Base-by-base conservation (phyloP, 2,888 invertebrate species). In the Mesochorus sp. region DNA sequence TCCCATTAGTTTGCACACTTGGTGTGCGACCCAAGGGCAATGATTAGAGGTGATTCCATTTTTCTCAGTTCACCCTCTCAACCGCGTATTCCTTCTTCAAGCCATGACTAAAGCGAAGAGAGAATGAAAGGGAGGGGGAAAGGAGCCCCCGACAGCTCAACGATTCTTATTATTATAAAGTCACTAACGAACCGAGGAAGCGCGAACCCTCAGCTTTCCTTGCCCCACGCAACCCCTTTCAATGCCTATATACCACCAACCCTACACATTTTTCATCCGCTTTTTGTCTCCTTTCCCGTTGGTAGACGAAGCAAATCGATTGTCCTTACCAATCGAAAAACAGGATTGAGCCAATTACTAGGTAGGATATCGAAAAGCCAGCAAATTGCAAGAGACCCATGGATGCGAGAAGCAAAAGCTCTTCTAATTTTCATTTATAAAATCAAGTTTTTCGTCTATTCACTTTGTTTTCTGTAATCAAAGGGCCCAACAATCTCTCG, bases 1-100 rank as follows among this genome's bases (percentile, higher is more conserved):
- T 67, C 34, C 71, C 61, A 51, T 66, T 72, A 34, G 72, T 61
- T 68, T 31, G 53, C 61, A 21, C 64, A 44, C 51, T 71, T 34
- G 59, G 34, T 49, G 17, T 44, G 44, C 57, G 31, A 71, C 70
- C 64, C 51, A 71, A 81, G 83, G 81, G 75, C 83, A 84, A 85
- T 87, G 86, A 87, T 88, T 88, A 86, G 85, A 85, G 86, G 82
- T 83, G 85, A 88, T 87, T 86, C 79, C 86, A 86, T 85, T 88
- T 85, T 85, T 80, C 85, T 24, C 19, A 83, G 67, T 80, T 83
- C 75, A 64, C 70, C 81, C 80, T 83, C 77, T 77, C 64, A 10
- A 19, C 74, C 57, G 80, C 59, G 17, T 64, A 55, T 39, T 21
- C 61, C 72, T 57, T 51, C 34, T 12, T 31, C 31, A 8, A 24